Evolutionary conservation across 2,888 invertebrate species (phyloP), one percentile per base, ranked within the genome.

Genomic region (Pollenia angustigena): DNA sequence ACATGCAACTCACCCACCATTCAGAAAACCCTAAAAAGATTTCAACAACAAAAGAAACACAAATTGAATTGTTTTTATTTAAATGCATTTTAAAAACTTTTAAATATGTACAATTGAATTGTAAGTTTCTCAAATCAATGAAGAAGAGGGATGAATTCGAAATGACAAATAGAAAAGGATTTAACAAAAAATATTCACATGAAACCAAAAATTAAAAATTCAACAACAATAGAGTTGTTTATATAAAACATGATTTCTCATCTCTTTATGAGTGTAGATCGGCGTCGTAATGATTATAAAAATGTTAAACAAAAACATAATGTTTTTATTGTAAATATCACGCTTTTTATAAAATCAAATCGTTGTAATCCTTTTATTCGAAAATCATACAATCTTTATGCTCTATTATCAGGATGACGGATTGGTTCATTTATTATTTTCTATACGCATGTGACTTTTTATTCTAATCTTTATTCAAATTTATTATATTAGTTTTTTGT

Each of bases 1-100:
- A 82, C 85, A 88, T 85, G 79, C 80, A 79, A 71, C 79, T 74
- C 76, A 76, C 79, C 75, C 85, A 82, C 80, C 72, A 71, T 32
- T 14, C 11, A n/a, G 44, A 16, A 18, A 62, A 46, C 69, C 69
- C 75, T 56, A 48, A 40, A 80, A 82, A 82, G 79, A 79, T 80
- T 85, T 75, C 14, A 79, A 75, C 50, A 82, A 84, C 72, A 84
- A 84, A 48, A 42, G 44, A 48, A 66, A 48, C n/a, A 62, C 52
- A 68, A 68, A 79, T 74, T 69, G 52, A 68, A 79, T 74, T 85
- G 60, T 81, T 76, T 78, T 78, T 74, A 81, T 79, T 80, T 74
- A 83, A 86, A 80, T 75, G 74, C 60, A 75, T 83, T 86, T 80
- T 58, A 75, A 83, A 83, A 52, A 12, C 9, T 52, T 75, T 62